Evolutionary conservation across 2,113 vertebrate genomes (phyloP), one percentile per base, ranked within the genome.

Genomic region (Gobius niger): DNA sequence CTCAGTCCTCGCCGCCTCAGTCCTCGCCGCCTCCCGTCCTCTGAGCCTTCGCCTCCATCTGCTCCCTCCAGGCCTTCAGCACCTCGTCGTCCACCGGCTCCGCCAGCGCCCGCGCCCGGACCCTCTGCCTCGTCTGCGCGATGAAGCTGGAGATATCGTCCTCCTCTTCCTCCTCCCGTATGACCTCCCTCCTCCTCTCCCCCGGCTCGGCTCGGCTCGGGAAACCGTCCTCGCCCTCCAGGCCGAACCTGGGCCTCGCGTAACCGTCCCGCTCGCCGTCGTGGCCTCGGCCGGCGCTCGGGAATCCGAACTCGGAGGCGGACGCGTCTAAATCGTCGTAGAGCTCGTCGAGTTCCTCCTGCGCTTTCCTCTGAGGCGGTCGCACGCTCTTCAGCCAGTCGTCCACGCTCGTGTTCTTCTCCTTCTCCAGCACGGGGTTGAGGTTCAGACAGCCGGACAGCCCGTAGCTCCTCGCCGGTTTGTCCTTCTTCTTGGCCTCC

Each of bases 1-100:
- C n/a, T n/a, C n/a, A n/a, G n/a, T n/a, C n/a, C n/a, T n/a, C n/a
- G n/a, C n/a, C 24, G 1, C 6, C 6, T 19, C 19, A 18, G 7
- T 44, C 60, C 42, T 62, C 42, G 12, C 13, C 15, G 2, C 12
- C 81, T 87, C 63, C 86, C 64, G 44, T 15, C 3, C 92, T 83
- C 47, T 93, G 93, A 49, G 91, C 87, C 60, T 93, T 94, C 0
- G 89, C 91, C 65, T 96, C 95, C 65, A 94, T 93, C 63, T 93
- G 92, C 14, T 85, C 93, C 74, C 94, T 94, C 98, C 98, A 99
- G 1, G 96, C 94, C 1, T 85, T 82, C 0, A 98, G 94, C 65
- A 98, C 87, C 62, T 96, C 96, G 65, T 98, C 95, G 1, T 96
- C 94, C 6, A 94, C 92, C 50, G 91, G 88, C 72, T 96, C 94